phyloP scores from a whole-genome alignment of 2,888 invertebrate genomes.

The Venusia cambrica region DNA sequence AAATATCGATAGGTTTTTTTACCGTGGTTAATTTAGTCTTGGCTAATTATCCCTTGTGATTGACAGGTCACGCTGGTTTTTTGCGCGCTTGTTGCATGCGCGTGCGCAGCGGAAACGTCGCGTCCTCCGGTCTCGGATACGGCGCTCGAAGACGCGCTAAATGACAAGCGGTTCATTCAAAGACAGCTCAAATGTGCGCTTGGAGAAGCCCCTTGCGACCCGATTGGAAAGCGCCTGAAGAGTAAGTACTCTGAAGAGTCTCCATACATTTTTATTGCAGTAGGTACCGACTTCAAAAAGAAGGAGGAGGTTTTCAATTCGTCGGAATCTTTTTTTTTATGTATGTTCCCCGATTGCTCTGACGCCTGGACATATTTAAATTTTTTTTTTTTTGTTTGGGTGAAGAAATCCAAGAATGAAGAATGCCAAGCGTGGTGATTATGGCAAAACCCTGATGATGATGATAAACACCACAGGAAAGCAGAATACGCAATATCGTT shows the following conservation, averaged over 20 bases:
- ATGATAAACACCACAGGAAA: no score
- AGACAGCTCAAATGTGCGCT: conserved; percentile 87
- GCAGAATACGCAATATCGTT: no score
- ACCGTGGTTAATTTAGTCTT: background rate
- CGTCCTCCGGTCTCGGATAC: conserved; percentile 83
- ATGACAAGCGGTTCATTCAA: conserved; percentile 85
- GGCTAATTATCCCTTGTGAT: conserved; percentile 8
- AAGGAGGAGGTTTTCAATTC: no score
- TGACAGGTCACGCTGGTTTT: conserved; percentile 50
- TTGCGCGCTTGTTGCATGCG: conserved; percentile 45
- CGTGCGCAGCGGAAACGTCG: conserved; percentile 30
- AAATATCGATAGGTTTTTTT: no score
- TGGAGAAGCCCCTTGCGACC: conserved; percentile 87
- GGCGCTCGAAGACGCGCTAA: conserved; percentile 84
- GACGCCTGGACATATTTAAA: no score
- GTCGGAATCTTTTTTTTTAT: conserved; percentile 1
- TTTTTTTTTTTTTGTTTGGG: no score
- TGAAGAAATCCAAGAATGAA: no score
- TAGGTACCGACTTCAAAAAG: no score
- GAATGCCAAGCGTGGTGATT: no score
- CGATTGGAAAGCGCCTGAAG: conserved; percentile 86
- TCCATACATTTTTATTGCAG: background rate
- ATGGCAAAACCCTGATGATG: no score
- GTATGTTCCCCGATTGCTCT: no score
- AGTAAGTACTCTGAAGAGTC: conserved; percentile 70